These are phyloP conservation scores for Coelinius sp. DNA, from an alignment of 2,888 invertebrate species.

Conservation along the genomic window DNA sequence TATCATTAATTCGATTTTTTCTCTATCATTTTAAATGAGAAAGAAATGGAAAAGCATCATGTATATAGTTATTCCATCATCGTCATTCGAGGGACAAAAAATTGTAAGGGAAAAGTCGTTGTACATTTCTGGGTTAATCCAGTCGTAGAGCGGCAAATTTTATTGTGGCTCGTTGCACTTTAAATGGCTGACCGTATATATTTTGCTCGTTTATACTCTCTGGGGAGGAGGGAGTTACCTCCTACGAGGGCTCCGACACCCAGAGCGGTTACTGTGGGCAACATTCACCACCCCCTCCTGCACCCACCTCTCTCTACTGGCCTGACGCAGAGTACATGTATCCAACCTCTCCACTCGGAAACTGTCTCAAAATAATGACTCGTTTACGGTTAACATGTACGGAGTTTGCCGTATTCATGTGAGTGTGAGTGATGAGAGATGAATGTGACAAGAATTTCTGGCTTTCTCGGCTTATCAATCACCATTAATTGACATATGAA, in stretches of 20 bases:
- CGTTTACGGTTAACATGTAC: slow-evolving; percentile 17
- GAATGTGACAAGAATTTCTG: slow-evolving; percentile 33
- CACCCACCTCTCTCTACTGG: neutral
- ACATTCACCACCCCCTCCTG: slow-evolving; percentile 1
- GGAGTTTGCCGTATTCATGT: neutral
- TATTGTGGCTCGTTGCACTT: slow-evolving; percentile 51
- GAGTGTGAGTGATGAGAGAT: neutral
- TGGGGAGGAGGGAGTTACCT: slow-evolving; percentile 6
- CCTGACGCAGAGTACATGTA: slow-evolving; percentile 19
- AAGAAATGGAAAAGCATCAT: too few relatives aligned
- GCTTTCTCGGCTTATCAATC: slow-evolving; percentile 38
- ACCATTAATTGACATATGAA: slow-evolving; percentile 30
- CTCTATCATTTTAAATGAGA: too few relatives aligned
- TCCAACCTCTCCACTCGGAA: slow-evolving; percentile 24
- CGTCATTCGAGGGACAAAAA: slow-evolving; percentile 21
- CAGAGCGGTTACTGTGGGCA: slow-evolving; percentile 25
- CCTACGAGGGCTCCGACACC: slow-evolving; percentile 9
- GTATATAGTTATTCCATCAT: neutral
- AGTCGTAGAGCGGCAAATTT: slow-evolving; percentile 45
- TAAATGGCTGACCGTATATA: slow-evolving; percentile 49
- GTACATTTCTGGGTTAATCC: slow-evolving; percentile 36
- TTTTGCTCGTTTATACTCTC: slow-evolving; percentile 32
- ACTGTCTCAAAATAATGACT: slow-evolving; percentile 36
- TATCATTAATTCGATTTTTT: too few relatives aligned
- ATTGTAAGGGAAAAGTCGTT: slow-evolving; percentile 27